Evolutionary conservation across 1,140 invertebrate genomes (phyloP).

Genomic region (Calliopsis andreniformis): DNA sequence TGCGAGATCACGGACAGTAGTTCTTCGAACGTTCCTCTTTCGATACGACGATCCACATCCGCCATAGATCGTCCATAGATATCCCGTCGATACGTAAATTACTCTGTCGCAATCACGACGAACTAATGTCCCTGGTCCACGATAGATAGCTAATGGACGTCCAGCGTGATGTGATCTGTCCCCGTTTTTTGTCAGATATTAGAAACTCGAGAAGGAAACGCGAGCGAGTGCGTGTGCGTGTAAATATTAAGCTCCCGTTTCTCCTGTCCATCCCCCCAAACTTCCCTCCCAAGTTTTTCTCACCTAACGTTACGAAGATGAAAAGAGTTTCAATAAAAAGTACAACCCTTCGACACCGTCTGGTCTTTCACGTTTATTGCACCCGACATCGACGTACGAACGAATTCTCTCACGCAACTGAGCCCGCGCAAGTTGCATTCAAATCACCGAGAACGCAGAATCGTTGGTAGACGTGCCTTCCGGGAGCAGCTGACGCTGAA

Average conservation of each 20-base stretch:
- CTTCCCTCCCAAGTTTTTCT: conserved; percentile 58
- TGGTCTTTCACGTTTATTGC: conserved; percentile 32
- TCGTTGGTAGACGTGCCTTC: conserved; percentile 44
- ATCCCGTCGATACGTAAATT: background rate
- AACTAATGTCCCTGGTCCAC: conserved; percentile 66
- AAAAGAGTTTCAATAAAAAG: conserved; percentile 78
- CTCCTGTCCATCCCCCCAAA: conserved; percentile 46
- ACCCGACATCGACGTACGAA: background rate
- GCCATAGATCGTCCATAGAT: background rate
- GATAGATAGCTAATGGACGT: conserved; percentile 64
- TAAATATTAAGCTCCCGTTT: conserved; percentile 75
- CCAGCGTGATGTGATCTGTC: conserved; percentile 58
- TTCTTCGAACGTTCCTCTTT: conserved; percentile 30
- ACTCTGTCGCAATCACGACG: conserved; percentile 3
- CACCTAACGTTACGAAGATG: conserved; percentile 70
- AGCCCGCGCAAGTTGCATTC: conserved; percentile 57
- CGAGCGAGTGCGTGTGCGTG: conserved; percentile 74
- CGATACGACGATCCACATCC: background rate
- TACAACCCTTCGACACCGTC: conserved; percentile 72
- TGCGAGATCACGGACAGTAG: conserved; percentile 61
- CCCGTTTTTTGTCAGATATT: conserved; percentile 46
- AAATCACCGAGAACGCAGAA: conserved; percentile 60
- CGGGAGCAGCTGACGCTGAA: conserved; percentile 11
- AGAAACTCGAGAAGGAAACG: conserved; percentile 55
- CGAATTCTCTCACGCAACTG: conserved; percentile 36